Evolutionary conservation across 2,113 vertebrate species (phyloP), one percentile per base, ranked within the genome.

Genomic region (Pseudorhombus dupliciocellatus): DNA sequence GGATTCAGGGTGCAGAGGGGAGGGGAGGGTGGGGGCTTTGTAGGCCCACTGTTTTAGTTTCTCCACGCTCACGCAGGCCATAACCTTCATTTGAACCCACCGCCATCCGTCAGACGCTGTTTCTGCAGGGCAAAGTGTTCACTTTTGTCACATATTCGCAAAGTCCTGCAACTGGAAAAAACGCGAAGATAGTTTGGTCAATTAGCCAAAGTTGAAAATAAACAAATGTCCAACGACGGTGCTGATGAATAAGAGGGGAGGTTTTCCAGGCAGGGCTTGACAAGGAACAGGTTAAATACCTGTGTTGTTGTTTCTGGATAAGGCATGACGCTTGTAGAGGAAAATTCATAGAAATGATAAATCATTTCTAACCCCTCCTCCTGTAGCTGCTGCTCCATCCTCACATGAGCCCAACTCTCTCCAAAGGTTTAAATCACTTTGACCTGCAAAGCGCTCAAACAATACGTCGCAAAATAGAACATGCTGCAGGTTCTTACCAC

Each of bases 281-380:
- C 91, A 90, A 73, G 89, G 85, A 92, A 83, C 92, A 94, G 91
- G 91, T 93, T 93, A 91, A 93, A 93, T 93, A 94, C 91, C 88
- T 94, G 84, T 91, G 90, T 90, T 94, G 92, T 93, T 93, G 85
- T 92, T 93, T 92, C 89, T 93, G 92, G 92, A 93, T 90, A 87
- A 88, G 84, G 84, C 84, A 85, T 87, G 86, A 79, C 71, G 72
- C 82, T 90, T 88, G 88, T 85, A 90, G 90, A 56, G 10, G 2
- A 34, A 34, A 30, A 30, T 93, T 93, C 91, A 90, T 80, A 60
- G 89, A 88, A 91, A 93, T 90, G 88, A 93, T 92, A 87, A 92
- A 93, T 93, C 89, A 88, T 87, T 55, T 82, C 69, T 65, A 21
- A 37, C 55, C 55, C 59, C 66, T 60, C 58, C 73, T 83, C 70